These are phyloP conservation scores for Microhierax caerulescens DNA, from an alignment of 2,797 vertebrate genomes.

Conservation along the genomic window DNA sequence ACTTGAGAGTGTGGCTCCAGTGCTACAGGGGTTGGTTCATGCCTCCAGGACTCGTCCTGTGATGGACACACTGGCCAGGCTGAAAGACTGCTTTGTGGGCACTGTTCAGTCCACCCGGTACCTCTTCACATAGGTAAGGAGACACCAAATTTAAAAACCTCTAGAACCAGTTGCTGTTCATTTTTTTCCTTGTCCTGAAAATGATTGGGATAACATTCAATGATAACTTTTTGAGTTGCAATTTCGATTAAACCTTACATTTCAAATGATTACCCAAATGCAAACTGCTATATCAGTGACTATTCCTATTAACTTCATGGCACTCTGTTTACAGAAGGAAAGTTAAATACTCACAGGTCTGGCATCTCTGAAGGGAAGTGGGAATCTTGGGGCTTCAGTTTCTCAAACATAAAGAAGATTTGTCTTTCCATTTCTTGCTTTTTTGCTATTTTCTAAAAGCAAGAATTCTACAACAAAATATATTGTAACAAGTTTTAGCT, in stretches of 20 bases:
- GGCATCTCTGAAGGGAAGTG: background rate
- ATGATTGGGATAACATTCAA: background rate
- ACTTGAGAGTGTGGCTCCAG: background rate
- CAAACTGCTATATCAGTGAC: background rate
- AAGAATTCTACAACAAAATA: background rate
- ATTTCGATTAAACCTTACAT: background rate
- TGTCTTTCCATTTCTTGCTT: background rate
- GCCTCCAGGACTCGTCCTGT: background rate
- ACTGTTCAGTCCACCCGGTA: accelerated
- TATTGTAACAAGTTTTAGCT: background rate
- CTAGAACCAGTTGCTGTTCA: background rate
- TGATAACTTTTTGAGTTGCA: background rate
- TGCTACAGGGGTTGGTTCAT: background rate
- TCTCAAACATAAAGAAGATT: background rate
- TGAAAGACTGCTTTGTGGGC: background rate
- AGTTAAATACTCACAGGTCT: background rate
- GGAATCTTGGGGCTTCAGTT: background rate
- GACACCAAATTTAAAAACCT: background rate
- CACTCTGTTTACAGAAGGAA: background rate
- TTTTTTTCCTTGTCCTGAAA: background rate
- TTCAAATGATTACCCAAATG: background rate
- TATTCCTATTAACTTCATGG: background rate
- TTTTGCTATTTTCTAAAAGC: background rate
- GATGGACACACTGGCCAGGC: background rate
- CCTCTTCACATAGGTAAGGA: background rate